Evolutionary conservation across 2,797 vertebrate genomes (phyloP).

Genomic region (Margarornis squamiger): DNA sequence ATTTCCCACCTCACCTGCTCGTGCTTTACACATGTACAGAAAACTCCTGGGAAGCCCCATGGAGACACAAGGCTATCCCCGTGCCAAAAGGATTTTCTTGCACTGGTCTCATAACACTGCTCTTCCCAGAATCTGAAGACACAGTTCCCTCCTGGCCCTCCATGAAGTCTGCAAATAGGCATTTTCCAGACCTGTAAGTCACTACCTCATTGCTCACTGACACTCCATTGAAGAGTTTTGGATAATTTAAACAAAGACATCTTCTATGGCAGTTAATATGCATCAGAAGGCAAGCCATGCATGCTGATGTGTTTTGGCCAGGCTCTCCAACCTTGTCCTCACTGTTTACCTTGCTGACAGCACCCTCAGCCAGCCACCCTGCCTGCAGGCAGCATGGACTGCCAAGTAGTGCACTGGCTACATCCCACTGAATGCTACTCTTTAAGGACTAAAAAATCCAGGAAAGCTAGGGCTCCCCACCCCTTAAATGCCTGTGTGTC

Average conservation of each 20-base stretch:
- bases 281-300: not conserved
- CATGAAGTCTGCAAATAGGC: not conserved
- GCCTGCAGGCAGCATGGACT: not conserved
- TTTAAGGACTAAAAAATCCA: not conserved
- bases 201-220: not conserved
- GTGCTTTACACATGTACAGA: not conserved
- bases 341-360: not conserved
- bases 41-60: not conserved
- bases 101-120: not conserved
- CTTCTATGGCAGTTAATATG: not conserved
- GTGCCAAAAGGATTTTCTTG: not conserved
- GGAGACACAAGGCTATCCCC: fast-evolving
- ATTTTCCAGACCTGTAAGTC: not conserved
- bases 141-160: too few relatives aligned
- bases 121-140: not conserved
- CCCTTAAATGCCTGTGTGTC: not conserved
- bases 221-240: not conserved
- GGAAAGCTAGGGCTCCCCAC: not conserved
- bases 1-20: not conserved
- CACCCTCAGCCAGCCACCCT: not conserved
- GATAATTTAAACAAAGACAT: not conserved
- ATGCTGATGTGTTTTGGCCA: not conserved
- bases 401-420: fast-evolving
- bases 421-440: not conserved
- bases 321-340: not conserved